Base-by-base conservation (phyloP, 2,113 vertebrate species). In the Periophthalmodon schlosseri region DNA sequence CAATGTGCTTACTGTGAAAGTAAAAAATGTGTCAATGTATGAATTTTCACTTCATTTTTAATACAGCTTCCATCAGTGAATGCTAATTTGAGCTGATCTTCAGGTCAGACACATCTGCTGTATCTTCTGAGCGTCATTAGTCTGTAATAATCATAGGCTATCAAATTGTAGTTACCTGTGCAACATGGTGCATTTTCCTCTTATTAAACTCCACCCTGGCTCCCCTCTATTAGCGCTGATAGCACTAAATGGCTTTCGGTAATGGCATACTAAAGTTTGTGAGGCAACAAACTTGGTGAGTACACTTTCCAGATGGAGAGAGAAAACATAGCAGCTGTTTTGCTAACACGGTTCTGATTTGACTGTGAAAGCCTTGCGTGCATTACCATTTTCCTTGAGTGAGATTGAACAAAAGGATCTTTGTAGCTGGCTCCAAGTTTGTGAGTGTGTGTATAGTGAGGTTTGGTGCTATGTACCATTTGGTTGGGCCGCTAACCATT, bases 331-430 rank as follows among this genome's bases (percentile, higher is more conserved):
- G 68, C 72, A 74, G 75, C 79, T 84, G 74, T 73, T 65, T 44
- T 39, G 18, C 73, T 83, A 72, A 77, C 77, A 49, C 64, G 79
- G 70, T 73, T 81, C 78, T 84, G 80, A 83, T 91, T 91, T 80
- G 72, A 68, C 81, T 80, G 74, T 75, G 76, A 81, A 82, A 72
- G 67, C 70, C 73, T 92, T 87, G 88, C 84, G 70, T 92, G 86
- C 78, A 57, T 83, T 85, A 73, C 75, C 68, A 86, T 84, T 90
- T 89, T 92, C 81, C 87, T 75, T 76, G 77, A 87, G 83, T 90
- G 82, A 39, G 83, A 75, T 61, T 78, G 74, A 93, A 93, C 91
- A 94, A 93, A 93, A 89, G 88, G 68, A 80, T 79, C 91, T 91
- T 93, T 92, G 91, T 93, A 76, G 83, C 70, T 77, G 72, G 68